phyloP scores from a whole-genome alignment of 2,113 vertebrate species.

The Oxygymnocypris stewartii region DNA sequence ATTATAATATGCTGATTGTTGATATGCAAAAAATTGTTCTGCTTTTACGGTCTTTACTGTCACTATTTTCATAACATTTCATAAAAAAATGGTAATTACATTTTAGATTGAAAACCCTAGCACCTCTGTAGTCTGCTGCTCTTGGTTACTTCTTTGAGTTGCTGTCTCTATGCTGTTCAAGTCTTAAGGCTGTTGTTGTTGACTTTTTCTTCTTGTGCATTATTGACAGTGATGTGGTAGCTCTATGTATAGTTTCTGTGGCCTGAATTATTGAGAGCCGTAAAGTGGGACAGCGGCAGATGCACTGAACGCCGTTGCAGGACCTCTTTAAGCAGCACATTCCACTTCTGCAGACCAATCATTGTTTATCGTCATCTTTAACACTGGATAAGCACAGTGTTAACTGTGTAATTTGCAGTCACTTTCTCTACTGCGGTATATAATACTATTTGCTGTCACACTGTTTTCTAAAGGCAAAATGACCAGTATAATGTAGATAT shows the following conservation, averaged over 20 bases:
- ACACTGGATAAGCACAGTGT: background rate
- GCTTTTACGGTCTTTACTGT: background rate
- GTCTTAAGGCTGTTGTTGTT: conserved; percentile 49
- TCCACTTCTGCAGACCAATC: conserved; percentile 19
- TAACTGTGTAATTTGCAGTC: background rate
- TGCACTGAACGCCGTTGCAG: conserved; percentile 15
- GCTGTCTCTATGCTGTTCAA: background rate
- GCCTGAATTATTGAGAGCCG: conserved; percentile 71
- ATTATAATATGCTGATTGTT: background rate
- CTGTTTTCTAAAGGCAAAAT: background rate
- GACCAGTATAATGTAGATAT: background rate
- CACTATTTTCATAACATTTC: background rate
- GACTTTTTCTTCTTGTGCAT: conserved; percentile 64
- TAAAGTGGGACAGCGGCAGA: conserved; percentile 54
- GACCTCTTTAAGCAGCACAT: conserved; percentile 19
- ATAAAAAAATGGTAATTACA: background rate
- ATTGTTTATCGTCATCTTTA: background rate
- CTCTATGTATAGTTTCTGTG: conserved; percentile 61
- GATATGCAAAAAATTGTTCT: background rate
- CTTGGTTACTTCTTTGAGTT: background rate
- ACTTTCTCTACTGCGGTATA: background rate
- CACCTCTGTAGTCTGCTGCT: background rate
- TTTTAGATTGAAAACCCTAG: background rate
- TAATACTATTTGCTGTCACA: background rate
- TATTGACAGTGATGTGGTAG: conserved; percentile 62